These are phyloP conservation scores for Drosophila glabriapex DNA, from an alignment of 2,888 invertebrate species.

Conservation along the genomic window DNA sequence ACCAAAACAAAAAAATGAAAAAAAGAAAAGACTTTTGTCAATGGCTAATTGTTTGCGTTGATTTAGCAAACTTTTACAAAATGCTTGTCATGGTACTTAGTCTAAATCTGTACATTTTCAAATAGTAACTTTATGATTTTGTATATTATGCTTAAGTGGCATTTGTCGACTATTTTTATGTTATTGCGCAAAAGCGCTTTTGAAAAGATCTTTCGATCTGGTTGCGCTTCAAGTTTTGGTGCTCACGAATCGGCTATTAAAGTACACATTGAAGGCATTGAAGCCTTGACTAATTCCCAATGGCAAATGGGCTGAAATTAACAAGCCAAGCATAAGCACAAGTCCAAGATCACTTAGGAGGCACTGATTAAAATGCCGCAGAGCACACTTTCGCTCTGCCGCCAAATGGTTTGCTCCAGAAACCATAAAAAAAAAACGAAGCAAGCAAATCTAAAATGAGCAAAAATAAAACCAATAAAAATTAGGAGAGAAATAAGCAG, in stretches of 20 bases:
- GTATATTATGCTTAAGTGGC: background rate
- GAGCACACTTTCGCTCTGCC: conserved; percentile 55
- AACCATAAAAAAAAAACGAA: background rate
- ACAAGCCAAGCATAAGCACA: conserved; percentile 4
- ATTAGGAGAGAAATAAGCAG: conserved; percentile 50
- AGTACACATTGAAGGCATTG: conserved; percentile 30
- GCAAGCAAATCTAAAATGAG: background rate
- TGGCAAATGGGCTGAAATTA: conserved; percentile 26
- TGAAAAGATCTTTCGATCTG: conserved; percentile 27
- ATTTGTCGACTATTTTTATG: background rate
- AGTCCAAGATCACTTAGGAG: conserved; percentile 17
- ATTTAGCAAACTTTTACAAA: background rate
- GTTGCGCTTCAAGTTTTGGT: conserved; percentile 3
- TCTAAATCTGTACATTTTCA: background rate
- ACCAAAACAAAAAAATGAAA: background rate
- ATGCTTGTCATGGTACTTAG: background rate
- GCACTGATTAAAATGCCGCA: conserved; percentile 11
- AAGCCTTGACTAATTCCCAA: conserved; percentile 43
- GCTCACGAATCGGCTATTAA: conserved; percentile 50
- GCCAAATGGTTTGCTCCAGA: conserved; percentile 36
- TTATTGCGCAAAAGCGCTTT: conserved; percentile 24
- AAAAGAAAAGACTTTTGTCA: background rate
- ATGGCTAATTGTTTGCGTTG: background rate
- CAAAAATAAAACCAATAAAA: conserved; percentile 33
- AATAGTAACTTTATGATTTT: background rate